Evolutionary conservation across 1,140 invertebrate species (phyloP), one percentile per base, ranked within the genome.

Genomic region (Diploscapter pachys): DNA sequence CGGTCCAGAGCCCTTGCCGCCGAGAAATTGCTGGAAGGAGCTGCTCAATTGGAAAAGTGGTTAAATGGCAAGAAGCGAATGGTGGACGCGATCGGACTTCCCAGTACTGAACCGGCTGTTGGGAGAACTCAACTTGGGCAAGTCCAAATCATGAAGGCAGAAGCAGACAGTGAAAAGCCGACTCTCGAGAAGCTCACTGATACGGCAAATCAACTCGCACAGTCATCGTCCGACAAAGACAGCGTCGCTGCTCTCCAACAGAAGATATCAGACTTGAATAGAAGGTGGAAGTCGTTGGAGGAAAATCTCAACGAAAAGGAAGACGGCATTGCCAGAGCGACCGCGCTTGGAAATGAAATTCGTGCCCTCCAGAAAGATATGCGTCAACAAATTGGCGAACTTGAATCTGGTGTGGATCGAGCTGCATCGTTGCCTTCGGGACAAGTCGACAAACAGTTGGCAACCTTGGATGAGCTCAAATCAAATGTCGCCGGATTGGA

Each of bases 11-110:
- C 50, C 5, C 52, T 56, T n/a, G 11, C 55, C 8, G 51, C 59
- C 5, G 51, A 62, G n/a, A 75, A 75, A 86, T 89, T 96, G 59
- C 87, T 95, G 68, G 91, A 93, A 86, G 95, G 93, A 92, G 91
- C 96, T 72, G 89, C 89, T 5, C 91, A 92, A 77, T 88, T 96
- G 4, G 94, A 97, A 87, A 91, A 92, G 76, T 90, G 91, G 83
- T 88, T 98, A 75, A 92, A 93, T 70, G 91, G 91, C 79, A 93
- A 95, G 86, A 92, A 94, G 78, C 90, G 92, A 49, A 91, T 93
- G 54, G 91, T 92, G 80, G 94, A 96, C 87, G 91, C 93, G 79
- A 89, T 92, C 75, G 92, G 94, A 84, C 92, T 93, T 78, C 88
- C 96, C 0, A 90, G 92, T 63, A 93, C 93, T 85, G 94, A 96